Evolutionary conservation across 2,888 invertebrate species (phyloP), one percentile per base, ranked within the genome.

Genomic region (Epistrophe grossulariae): DNA sequence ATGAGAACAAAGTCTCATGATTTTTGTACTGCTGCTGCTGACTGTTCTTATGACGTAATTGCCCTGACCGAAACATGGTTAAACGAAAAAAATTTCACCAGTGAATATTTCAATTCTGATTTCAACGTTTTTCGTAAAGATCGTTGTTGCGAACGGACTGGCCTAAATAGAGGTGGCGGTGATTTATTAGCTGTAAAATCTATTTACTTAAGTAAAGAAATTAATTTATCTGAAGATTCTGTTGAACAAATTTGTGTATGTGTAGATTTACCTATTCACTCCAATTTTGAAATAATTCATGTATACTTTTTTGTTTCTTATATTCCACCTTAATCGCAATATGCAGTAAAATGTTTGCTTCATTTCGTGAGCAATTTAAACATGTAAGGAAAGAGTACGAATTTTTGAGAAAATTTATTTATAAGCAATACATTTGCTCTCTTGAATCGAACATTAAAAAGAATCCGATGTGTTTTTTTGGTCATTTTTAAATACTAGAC

Each of bases 41-140:
- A 57, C 28, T 72, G 31, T 13, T 45, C 59, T 17, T 72, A 72
- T 48, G 72, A 59, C 19, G 35, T 72, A 9, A 72, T 72, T n/a
- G 50, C 24, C 3, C 52, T 55, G 0, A 55, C 59, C 13, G 59
- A 45, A n/a, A 59, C 59, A 6, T 72, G 55, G 57, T 50, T 60
- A 38, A 48, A 73, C 24, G 45, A 50, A 1, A 35, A 35, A 7
- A 50, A 60, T 38, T n/a, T 59, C 0, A n/a, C 45, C 6, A 45
- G n/a, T 43, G 43, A 43, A 43, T 43, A 13, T 9, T 43, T 43
- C 13, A 5, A 13, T 13, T 15, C 13, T 15, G 43, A 43, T 15
- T 43, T 43, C 5, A 13, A 43, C 11, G 43, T 43, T 43, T 43
- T 15, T 5, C 43, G 43, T 2, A 43, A 43, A 43, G 13, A 43